phyloP scores from a whole-genome alignment of 2,888 invertebrate genomes.

The Rhagonycha fulva region DNA sequence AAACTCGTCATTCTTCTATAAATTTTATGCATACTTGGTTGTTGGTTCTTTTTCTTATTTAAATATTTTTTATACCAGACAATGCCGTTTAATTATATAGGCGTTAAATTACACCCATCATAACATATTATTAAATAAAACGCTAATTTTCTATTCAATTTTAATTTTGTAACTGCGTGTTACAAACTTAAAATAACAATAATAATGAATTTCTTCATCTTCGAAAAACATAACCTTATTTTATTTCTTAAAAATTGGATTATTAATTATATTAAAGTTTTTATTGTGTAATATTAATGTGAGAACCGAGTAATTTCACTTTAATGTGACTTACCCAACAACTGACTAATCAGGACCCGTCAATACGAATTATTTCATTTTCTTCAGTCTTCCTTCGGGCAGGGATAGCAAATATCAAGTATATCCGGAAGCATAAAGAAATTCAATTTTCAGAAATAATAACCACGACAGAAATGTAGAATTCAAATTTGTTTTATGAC shows the following conservation, averaged over 20 bases:
- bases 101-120: background rate
- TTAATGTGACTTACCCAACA: background rate
- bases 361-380: background rate
- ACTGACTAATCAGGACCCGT: background rate
- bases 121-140: background rate
- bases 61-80: background rate
- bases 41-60: background rate
- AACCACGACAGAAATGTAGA: too few species aligned
- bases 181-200: background rate
- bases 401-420: too few species aligned
- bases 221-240: background rate
- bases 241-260: background rate
- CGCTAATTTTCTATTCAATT: background rate
- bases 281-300: background rate
- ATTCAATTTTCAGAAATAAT: background rate
- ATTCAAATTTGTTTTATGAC: background rate
- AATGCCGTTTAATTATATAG: background rate
- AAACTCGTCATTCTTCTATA: slow-evolving; percentile 9
- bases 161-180: background rate
- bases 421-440: too few species aligned
- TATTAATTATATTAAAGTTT: background rate
- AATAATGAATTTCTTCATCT: background rate
- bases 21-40: background rate
- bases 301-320: background rate
- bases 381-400: background rate